Evolutionary conservation across 2,888 invertebrate species (phyloP), one percentile per base, ranked within the genome.

Genomic region (Endomychus coccineus): DNA sequence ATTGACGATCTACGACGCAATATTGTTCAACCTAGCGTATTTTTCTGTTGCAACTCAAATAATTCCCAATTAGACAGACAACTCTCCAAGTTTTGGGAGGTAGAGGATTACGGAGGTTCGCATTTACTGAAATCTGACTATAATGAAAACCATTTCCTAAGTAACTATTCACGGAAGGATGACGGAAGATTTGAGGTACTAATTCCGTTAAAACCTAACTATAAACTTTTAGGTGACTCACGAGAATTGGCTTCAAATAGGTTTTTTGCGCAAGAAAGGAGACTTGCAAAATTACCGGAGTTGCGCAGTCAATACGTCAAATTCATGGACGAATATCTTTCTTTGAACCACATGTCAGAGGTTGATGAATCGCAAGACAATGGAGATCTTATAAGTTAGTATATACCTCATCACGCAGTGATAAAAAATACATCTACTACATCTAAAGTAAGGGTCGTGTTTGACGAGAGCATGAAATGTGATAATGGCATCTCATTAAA

Each of bases 311-410:
- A 23, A 23, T 23, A 23, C 23, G 6, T 23, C 23, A 11, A 23
- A 10, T 23, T 23, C 23, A 27, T 27, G 3, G n/a, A n/a, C n/a
- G n/a, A 27, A 9, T 27, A 27, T 11, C n/a, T 27, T 27, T 10
- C 11, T 27, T 14, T 27, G 13, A 27, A 12, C 12, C 27, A 27
- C 11, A 12, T 12, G 13, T 13, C 9, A 4, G 10, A 27, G 9
- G 2, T 9, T 14, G 9, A 27, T 27, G 27, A 10, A 10, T 10
- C 3, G 9, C 3, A 27, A 3, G 13, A 27, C 7, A 11, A 12
- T 11, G 27, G 12, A 13, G 10, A 10, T 12, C 9, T 11, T 4
- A 27, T 11, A 12, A 27, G 13, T 9, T 27, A 10, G 11, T 27
- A 11, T 10, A 11, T 6, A 11, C 27, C 27, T 27, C 27, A 27